Evolutionary conservation across 2,113 vertebrate genomes (phyloP), one percentile per base, ranked within the genome.

Genomic region (Penelope pileata): DNA sequence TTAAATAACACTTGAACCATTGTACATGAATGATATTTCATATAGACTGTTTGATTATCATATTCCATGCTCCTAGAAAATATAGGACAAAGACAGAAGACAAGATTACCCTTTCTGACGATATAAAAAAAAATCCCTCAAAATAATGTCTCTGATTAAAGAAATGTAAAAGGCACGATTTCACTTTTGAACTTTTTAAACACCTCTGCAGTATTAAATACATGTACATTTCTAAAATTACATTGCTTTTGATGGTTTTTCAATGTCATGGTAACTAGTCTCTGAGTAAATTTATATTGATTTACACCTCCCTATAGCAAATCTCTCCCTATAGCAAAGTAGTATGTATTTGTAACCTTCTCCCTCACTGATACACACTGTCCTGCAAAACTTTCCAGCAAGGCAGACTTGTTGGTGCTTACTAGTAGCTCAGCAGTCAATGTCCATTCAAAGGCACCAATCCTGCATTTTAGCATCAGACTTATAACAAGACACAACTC

Each of bases 401-500:
- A 72, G 29, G 24, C 56, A 95, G 75, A 83, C 92, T 87, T 75
- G 62, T 83, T 23, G 17, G 21, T 79, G 15, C 11, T 90, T 8
- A 3, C 58, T 60, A 74, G 38, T 27, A 60, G 48, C 70, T 92
- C 34, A 91, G 48, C 66, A 86, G 60, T 80, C 1, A 0, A 48
- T 86, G 68, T 19, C 53, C 22, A 7, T 90, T 96, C 70, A 88
- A 82, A 86, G 48, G 63, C 16, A 4, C 75, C 88, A 88, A 64
- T 54, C 87, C 73, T 88, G 36, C 58, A 91, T 97, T 95, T 87
- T 86, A 95, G 72, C n/a, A 72, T 79, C 67, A 93, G 43, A 83
- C 89, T 95, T 86, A 93, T 90, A 97, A 91, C 69, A 97, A 90
- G 95, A 90, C 95, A 96, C n/a, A 53, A 6, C 83, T 97, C 83